Base-by-base conservation (phyloP, 2,797 vertebrate species). In the Gambelia wislizenii region DNA sequence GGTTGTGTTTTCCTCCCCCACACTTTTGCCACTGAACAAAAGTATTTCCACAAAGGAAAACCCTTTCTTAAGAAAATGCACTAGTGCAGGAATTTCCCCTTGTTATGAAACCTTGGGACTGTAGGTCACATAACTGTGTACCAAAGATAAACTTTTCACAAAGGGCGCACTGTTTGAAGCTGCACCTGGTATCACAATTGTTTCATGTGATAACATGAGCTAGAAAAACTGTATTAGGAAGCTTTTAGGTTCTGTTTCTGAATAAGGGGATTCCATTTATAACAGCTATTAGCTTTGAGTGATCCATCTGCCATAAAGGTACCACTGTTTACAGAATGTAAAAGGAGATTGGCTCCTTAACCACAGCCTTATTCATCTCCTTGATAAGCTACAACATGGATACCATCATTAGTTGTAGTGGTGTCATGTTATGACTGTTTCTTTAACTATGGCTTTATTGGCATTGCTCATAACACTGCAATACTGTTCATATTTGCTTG, bases 121-220 rank as follows among this genome's bases (percentile, higher is more conserved):
- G 76, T 89, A 91, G 94, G 85, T 91, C 85, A 2, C 0, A 85
- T 94, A 67, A 49, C 86, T 94, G 14, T 95, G 93, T 94, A 88
- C 90, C 7, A 6, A 87, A 94, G 92, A 93, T 95, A 94, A 94
- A 88, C 83, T 89, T 89, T 76, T 88, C 81, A 91, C 74, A 52
- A 52, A 78, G 83, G 84, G 59, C 30, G 20, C 84, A 88, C 25
- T 79, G 47, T 72, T 91, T 91, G 90, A 94, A 90, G 22, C 76
- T 87, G 69, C 74, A 90, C 76, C 86, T 90, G 76, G 81, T 88
- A 78, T 1, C 13, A 0, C 49, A 90, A 86, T 88, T 20, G 77
- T 42, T 22, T 30, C 25, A 77, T 56, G 39, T 42, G 87, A 89
- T 86, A 89, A 84, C 36, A 22, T 64, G 84, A 27, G 69, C 67